A percentile compares a stretch with the other conserved stretches of the same genome.
Conservation (phyloP, 2,888 invertebrate genomes). For the Drosophila engyochracea region DNA sequence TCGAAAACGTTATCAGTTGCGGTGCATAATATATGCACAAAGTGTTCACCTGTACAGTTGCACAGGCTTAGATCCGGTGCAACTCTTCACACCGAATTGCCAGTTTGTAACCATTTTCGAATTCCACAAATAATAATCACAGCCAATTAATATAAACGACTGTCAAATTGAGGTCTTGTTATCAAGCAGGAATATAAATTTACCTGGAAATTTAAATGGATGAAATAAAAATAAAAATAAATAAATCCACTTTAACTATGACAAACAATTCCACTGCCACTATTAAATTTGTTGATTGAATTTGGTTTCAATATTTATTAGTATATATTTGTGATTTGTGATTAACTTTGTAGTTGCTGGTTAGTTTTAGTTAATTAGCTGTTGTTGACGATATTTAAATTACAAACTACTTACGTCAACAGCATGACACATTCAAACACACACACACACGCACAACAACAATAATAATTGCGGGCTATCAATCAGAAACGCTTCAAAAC, state of each 20-base stretch:
- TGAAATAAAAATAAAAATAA: slow-evolving; percentile 1
- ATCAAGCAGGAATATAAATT: slow-evolving; percentile 36
- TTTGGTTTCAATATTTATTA: background rate
- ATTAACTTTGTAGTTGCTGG: background rate
- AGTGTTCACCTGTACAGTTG: slow-evolving; percentile 4
- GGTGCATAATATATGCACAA: slow-evolving; percentile 7
- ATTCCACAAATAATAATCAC: slow-evolving; percentile 47
- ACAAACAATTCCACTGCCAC: background rate
- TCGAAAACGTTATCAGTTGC: slow-evolving; percentile 2
- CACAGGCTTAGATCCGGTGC: background rate
- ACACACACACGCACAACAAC: background rate
- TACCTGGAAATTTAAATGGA: background rate
- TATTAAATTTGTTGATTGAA: background rate
- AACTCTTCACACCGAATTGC: background rate
- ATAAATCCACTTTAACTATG: slow-evolving; percentile 3
- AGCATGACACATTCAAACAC: slow-evolving; percentile 16
- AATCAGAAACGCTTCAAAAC: slow-evolving; percentile 47
- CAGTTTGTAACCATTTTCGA: slow-evolving; percentile 3
- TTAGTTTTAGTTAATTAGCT: background rate
- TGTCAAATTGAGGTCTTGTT: slow-evolving; percentile 11
- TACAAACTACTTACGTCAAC: slow-evolving; percentile 5
- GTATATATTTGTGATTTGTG: slow-evolving; percentile 28
- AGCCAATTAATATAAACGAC: slow-evolving; percentile 10
- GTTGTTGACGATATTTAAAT: slow-evolving; percentile 1
- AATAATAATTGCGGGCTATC: slow-evolving; percentile 26